Evolutionary conservation across 2,888 invertebrate genomes (phyloP).

Genomic region (Cecidostiba fungosa): DNA sequence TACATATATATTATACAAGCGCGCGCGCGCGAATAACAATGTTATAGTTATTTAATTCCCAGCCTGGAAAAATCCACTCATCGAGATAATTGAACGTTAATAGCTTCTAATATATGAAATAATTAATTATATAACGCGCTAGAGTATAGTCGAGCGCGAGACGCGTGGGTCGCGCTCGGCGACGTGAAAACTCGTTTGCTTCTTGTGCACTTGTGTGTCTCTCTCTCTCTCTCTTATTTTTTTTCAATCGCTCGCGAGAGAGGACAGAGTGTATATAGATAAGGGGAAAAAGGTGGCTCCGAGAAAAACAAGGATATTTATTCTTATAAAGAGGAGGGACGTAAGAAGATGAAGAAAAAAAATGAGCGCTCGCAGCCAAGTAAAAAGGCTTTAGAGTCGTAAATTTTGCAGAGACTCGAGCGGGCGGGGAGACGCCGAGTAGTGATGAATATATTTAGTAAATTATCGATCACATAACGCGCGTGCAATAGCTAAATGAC

Average conservation of each 20-base stretch:
- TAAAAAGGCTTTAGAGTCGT: constrained; percentile 35
- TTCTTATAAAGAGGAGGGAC: constrained; percentile 6
- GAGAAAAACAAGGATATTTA: constrained; percentile 27
- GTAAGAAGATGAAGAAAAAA: neutral
- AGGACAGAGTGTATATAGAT: neutral
- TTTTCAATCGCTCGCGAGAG: neutral
- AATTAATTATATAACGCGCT: constrained; percentile 73
- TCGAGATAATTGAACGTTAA: constrained; percentile 73
- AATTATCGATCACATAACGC: constrained; percentile 54
- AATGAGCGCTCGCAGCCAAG: neutral
- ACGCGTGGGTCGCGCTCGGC: constrained; percentile 57
- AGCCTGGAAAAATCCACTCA: constrained; percentile 73
- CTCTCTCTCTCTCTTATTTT: constrained; percentile 8
- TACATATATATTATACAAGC: too few relatives aligned
- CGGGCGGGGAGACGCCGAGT: neutral
- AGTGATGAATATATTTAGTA: constrained; percentile 48
- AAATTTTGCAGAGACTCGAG: neutral
- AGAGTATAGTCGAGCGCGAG: constrained; percentile 52
- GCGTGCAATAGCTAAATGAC: constrained; percentile 49
- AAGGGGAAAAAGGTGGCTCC: neutral
- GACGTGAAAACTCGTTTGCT: constrained; percentile 60
- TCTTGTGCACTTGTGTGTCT: constrained; percentile 35
- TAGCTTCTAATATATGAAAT: constrained; percentile 75
- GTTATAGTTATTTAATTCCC: constrained; percentile 48
- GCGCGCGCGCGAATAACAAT: constrained; percentile 33